Conservation (phyloP, 2,888 invertebrate species). For the Diadegma fenestrale region DNA sequence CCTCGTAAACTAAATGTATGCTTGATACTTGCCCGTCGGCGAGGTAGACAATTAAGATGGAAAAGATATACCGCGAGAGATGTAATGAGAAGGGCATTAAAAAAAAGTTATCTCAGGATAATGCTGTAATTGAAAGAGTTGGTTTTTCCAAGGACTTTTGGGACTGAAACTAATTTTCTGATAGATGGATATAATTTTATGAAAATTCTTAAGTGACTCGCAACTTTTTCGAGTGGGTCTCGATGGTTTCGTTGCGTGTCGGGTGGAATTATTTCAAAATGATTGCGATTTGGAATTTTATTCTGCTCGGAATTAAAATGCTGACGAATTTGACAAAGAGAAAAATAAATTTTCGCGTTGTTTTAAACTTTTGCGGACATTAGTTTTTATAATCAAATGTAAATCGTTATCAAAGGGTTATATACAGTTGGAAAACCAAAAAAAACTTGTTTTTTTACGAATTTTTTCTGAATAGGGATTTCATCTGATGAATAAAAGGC, state of each 20-base stretch:
- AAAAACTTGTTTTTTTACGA: too few relatives aligned
- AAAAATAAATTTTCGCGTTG: neutral
- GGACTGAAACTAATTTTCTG: neutral
- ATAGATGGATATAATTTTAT: neutral
- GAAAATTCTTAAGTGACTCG: neutral
- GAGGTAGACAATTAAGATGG: slow-evolving; percentile 17
- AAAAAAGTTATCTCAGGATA: neutral
- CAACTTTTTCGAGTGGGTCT: neutral
- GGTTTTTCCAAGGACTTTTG: neutral
- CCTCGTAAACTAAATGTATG: slow-evolving; percentile 17
- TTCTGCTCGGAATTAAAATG: neutral
- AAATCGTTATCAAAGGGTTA: neutral
- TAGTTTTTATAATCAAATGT: neutral
- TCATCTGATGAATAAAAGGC: too few relatives aligned
- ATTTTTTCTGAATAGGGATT: too few relatives aligned
- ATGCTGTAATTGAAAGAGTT: neutral
- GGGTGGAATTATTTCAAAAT: neutral
- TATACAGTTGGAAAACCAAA: too few relatives aligned
- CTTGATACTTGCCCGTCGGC: neutral
- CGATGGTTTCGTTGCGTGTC: neutral
- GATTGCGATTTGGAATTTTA: neutral
- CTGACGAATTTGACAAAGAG: neutral
- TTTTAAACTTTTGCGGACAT: neutral
- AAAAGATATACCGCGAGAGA: neutral
- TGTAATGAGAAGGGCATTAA: neutral